These are phyloP conservation scores for Vanacampus margaritifer DNA, from an alignment of 2,113 vertebrate species.

Conservation along the genomic window DNA sequence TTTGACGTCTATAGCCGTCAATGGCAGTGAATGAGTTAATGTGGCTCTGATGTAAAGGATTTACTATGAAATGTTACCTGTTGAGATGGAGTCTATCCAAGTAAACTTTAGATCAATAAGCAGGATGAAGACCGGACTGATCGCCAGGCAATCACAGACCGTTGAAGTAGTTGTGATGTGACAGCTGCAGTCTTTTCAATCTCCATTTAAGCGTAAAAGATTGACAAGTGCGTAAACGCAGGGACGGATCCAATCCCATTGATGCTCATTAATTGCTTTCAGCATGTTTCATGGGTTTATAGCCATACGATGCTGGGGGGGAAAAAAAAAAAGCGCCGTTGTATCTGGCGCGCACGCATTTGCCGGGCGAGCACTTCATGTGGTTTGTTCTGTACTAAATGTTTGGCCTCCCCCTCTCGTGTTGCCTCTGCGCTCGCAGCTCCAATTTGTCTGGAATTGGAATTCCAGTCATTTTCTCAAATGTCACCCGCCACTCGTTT, in stretches of 20 bases:
- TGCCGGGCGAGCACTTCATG: no score
- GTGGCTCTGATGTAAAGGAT: no score
- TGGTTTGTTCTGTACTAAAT: background rate
- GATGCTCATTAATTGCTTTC: conserved; percentile 24
- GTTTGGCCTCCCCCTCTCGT: background rate
- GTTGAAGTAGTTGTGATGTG: background rate
- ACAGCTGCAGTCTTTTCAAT: background rate
- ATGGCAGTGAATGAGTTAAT: background rate
- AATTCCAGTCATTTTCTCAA: conserved; percentile 20
- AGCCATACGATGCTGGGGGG: background rate
- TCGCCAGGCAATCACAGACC: background rate
- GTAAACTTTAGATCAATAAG: background rate
- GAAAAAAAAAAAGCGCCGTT: no score
- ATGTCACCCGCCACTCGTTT: conserved; percentile 23
- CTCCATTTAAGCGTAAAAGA: background rate
- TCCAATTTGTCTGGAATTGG: conserved; percentile 4
- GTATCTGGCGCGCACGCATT: background rate
- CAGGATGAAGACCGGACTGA: no score
- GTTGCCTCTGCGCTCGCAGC: background rate
- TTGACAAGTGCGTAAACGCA: conserved; percentile 6
- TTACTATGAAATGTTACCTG: background rate
- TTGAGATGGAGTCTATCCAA: no score
- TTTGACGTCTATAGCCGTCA: no score
- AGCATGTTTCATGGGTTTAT: background rate
- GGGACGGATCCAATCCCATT: conserved; percentile 13